Conservation (phyloP, 2,113 vertebrate genomes). For the Syngnathus typhle region DNA sequence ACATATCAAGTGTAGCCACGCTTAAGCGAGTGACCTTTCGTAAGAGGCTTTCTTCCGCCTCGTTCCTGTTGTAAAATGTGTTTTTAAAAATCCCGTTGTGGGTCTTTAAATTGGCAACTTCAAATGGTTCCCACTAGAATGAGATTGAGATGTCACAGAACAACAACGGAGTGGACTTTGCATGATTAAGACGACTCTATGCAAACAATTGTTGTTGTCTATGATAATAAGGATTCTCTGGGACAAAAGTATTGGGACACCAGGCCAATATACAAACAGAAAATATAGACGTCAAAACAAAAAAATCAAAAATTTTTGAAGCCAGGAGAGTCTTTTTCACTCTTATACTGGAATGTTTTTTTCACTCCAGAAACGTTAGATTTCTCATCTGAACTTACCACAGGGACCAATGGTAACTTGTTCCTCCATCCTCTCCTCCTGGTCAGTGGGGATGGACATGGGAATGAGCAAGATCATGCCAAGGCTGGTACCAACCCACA, state of each 20-base stretch:
- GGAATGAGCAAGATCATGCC: constrained; percentile 87
- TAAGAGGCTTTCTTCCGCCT: constrained; percentile 15
- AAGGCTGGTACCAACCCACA: constrained; percentile 95
- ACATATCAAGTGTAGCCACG: neutral
- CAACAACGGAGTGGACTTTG: neutral
- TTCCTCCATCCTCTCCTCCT: constrained; percentile 86
- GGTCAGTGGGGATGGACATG: constrained; percentile 79
- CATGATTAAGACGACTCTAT: neutral
- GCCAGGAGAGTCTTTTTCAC: neutral
- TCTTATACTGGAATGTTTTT: neutral
- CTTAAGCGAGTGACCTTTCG: constrained; percentile 19
- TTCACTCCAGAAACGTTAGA: neutral
- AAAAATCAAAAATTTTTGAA: neutral
- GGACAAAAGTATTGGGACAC: neutral
- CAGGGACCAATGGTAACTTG: constrained; percentile 81
- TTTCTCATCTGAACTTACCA: constrained; percentile 70
- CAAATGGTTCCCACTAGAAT: neutral
- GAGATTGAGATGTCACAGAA: neutral
- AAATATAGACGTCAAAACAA: too few relatives aligned
- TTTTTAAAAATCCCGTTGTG: constrained; percentile 14
- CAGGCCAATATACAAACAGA: too few relatives aligned
- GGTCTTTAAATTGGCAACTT: neutral
- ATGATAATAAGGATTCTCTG: neutral
- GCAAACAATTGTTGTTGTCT: neutral
- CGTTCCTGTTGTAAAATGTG: constrained; percentile 13